Evolutionary conservation across 2,797 vertebrate species (phyloP), one percentile per base, ranked within the genome.

Genomic region (Naso thynnoides): DNA sequence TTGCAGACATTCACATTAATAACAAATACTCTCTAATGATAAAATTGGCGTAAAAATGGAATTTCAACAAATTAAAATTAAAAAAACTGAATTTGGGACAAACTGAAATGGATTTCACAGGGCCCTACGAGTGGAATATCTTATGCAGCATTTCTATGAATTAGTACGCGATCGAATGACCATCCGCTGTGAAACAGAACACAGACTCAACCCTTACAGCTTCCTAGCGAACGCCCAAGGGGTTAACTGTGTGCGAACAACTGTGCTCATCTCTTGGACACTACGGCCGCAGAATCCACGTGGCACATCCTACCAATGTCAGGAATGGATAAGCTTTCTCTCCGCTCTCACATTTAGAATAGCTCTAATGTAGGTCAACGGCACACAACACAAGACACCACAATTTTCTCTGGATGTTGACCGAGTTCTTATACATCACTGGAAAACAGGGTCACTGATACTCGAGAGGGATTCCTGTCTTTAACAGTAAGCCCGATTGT

Each of bases 181-280:
- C 66, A 54, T 68, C 70, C 24, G 50, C 67, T 61, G 73, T 67
- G 80, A 89, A 86, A 81, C 72, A 62, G 63, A 73, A 89, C 75
- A 73, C 74, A 71, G 72, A 58, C 55, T 61, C 47, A 66, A 82
- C 45, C 70, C 70, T 39, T 84, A 78, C 68, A 66, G 71, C 36
- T 29, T 67, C 29, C 72, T 59, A 65, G 62, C 39, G 50, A 63
- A 49, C 23, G 75, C 73, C 68, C 52, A 54, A 67, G 75, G 75
- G 79, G 79, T 89, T 86, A 90, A 86, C 76, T 86, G 76, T 83
- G 83, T 87, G 86, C 49, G 84, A 92, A 88, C 90, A 93, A 87
- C 85, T 84, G 56, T 58, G 71, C 84, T 89, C 82, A 73, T 86
- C 70, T 80, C 61, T 59, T 45, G 38, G 66, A 78, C 47, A 48